A percentile compares a stretch with the other conserved stretches of the same genome.
phyloP scores from a whole-genome alignment of 2,888 invertebrate species.

The Stratiomys singularior region DNA sequence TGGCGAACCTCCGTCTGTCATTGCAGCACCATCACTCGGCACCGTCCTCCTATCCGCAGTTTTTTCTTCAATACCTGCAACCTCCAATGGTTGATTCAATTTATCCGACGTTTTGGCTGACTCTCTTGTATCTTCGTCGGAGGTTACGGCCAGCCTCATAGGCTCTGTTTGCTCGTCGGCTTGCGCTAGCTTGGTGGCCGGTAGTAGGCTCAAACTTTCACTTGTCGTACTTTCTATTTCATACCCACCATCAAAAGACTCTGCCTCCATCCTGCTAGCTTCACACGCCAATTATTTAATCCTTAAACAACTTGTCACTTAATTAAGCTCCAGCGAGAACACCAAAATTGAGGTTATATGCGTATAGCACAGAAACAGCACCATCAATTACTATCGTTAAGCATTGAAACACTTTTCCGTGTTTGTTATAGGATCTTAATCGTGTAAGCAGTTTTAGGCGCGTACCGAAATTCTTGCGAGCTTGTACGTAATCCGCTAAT shows the following conservation, averaged over 20 bases:
- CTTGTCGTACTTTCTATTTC: not conserved
- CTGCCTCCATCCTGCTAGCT: no score
- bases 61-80: not conserved
- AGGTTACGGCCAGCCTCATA: constrained; percentile 47
- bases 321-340: not conserved
- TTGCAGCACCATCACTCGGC: not conserved
- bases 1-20: not conserved
- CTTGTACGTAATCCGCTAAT: not conserved
- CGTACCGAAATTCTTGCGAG: not conserved
- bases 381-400: not conserved
- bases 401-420: not conserved
- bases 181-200: not conserved
- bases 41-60: not conserved
- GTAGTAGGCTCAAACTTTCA: not conserved
- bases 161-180: not conserved
- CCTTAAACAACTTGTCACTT: not conserved
- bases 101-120: constrained; percentile 12
- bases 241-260: not conserved
- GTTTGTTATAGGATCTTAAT: no score
- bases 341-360: not conserved
- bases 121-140: constrained; percentile 48
- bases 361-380: not conserved
- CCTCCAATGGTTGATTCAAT: not conserved
- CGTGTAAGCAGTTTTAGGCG: not conserved
- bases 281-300: no score